Percentiles rank a stretch among this genome's conserved stretches.
These are phyloP conservation scores for Monochamus saltuarius DNA, from an alignment of 1,140 invertebrate species.

Conservation along the genomic window DNA sequence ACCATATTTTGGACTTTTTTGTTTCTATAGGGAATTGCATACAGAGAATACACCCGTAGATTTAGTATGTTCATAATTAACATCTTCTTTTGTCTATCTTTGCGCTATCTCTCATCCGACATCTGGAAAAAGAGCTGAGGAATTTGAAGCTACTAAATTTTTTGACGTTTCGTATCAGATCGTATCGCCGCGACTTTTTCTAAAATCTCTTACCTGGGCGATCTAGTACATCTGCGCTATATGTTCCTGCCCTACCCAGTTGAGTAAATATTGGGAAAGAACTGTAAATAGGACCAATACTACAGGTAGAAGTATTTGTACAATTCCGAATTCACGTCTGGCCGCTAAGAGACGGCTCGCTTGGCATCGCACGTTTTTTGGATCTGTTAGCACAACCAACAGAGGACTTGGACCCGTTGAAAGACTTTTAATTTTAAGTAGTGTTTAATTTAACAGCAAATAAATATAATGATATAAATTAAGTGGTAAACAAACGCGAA, in stretches of 20 bases:
- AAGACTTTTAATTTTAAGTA: constrained; percentile 18
- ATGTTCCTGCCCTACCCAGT: constrained; percentile 11
- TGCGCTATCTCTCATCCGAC: no score
- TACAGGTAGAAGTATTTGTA: constrained; percentile 11
- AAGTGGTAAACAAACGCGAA: constrained; percentile 12
- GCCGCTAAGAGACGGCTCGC: constrained; percentile 9
- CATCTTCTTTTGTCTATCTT: no score
- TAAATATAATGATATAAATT: constrained; percentile 15
- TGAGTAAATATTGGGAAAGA: constrained; percentile 16
- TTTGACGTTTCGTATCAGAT: constrained; percentile 1
- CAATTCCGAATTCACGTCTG: constrained; percentile 6
- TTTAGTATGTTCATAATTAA: no score
- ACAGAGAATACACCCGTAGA: no score
- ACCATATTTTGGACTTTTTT: no score
- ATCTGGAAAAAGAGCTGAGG: no score
- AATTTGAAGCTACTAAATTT: neutral
- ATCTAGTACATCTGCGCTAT: constrained; percentile 7
- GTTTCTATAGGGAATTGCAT: no score
- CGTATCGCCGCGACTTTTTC: neutral
- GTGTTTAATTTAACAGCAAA: constrained; percentile 11
- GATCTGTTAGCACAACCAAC: constrained; percentile 6
- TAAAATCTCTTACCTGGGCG: constrained; percentile 2
- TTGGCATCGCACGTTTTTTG: constrained; percentile 13
- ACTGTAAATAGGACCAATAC: constrained; percentile 1
- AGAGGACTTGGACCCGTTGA: constrained; percentile 1